phyloP scores from a whole-genome alignment of 2,888 invertebrate species.

The Morpho deidamia region DNA sequence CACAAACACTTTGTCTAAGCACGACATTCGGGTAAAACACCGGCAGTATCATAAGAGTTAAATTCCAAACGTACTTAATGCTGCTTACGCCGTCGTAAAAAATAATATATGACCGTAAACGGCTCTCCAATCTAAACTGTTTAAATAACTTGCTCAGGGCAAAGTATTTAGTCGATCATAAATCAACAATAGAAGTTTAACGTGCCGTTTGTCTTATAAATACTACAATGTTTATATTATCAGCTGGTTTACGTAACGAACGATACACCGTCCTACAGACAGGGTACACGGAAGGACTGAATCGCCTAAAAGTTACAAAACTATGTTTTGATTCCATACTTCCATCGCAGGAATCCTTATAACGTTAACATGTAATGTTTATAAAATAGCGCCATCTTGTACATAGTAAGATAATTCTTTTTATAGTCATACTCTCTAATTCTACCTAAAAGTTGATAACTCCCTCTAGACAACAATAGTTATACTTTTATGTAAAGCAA shows the following conservation, averaged over 20 bases:
- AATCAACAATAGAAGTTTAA: neutral
- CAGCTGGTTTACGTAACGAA: constrained; percentile 63
- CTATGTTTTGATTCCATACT: constrained; percentile 23
- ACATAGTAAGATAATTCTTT: too few relatives aligned
- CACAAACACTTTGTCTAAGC: constrained; percentile 55
- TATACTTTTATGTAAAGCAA: too few relatives aligned
- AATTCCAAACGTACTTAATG: constrained; percentile 40
- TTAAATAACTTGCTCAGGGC: neutral
- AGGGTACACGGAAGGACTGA: constrained; percentile 65
- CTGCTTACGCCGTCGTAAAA: constrained; percentile 2
- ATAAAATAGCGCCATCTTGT: neutral
- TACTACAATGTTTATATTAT: constrained; percentile 49
- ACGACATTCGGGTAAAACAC: constrained; percentile 44
- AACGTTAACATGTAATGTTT: constrained; percentile 3
- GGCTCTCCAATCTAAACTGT: neutral
- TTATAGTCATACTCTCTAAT: neutral
- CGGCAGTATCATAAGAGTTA: constrained; percentile 48
- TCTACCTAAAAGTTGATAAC: neutral
- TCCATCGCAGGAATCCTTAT: neutral
- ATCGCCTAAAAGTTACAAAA: constrained; percentile 51
- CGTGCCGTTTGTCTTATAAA: constrained; percentile 4
- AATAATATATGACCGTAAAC: neutral
- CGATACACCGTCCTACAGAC: constrained; percentile 65
- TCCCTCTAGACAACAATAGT: too few relatives aligned
- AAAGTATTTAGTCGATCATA: neutral